Base-by-base conservation (phyloP, 2,113 vertebrate genomes). In the Pipra filicauda region DNA sequence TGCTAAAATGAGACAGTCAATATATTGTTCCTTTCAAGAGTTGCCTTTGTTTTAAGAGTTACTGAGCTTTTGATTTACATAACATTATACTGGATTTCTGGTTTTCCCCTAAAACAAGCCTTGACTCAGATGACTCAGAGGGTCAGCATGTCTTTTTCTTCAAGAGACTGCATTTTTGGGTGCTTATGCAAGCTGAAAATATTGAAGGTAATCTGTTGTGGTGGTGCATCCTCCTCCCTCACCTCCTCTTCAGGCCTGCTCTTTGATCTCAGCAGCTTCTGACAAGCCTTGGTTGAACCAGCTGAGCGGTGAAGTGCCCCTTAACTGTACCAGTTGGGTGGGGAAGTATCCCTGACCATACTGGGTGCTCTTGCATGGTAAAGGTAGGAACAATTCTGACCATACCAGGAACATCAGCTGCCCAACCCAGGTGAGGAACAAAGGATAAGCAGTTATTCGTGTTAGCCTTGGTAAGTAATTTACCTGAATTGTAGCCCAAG, bases 391-490 rank as follows among this genome's bases (percentile, higher is more conserved):
- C 23, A 54, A 21, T 46, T 61, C 20, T 69, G 46, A 75, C n/a
- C 46, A 26, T 31, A 41, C 5, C 11, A 55, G 71, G 17, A 48
- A 41, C 8, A 35, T 62, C n/a, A 89, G 41, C 39, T 35, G 30
- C 41, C n/a, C 0, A 0, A 23, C 9, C 30, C 55, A 41, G 26
- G n/a, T 0, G 11, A 55, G 55, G n/a, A 76, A 48, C 48, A 49
- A 70, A 55, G 21, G 17, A 48, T 31, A 69, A 69, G 26, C 30
- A n/a, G 19, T 67, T 30, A 54, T 46, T 75, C 37, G 21, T 75
- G 16, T 30, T 17, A 55, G 21, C 11, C 35, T 41, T 48, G 48
- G 11, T 62, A 62, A 55, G 21, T 27, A 6, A 76, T 49, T 76
- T 62, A 55, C 15, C 58, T 57, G 35, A 72, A 31, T 31, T 1